Evolutionary conservation across 2,113 vertebrate genomes (phyloP).

Genomic region (Baryphthengus martii): DNA sequence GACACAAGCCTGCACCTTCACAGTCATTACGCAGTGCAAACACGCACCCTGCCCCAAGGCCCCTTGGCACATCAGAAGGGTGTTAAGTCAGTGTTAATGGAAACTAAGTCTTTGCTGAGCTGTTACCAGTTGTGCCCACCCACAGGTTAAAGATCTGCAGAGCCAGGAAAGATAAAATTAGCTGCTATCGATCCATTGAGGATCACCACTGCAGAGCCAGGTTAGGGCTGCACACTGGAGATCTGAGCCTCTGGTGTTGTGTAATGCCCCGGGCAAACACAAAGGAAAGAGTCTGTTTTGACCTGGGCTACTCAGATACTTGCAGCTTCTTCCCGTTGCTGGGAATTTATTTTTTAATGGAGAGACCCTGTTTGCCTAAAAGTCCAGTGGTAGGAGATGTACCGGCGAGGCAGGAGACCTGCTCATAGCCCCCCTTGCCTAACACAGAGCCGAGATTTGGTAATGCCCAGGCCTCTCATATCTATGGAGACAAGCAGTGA

Average conservation of each 20-base stretch:
- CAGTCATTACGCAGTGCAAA: background rate
- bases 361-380: background rate
- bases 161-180: conserved; percentile 6
- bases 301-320: background rate
- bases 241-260: background rate
- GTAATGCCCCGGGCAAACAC: background rate
- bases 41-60: background rate
- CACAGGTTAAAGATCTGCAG: background rate
- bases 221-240: background rate
- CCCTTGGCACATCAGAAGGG: background rate
- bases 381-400: background rate
- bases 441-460: background rate
- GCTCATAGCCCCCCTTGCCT: background rate
- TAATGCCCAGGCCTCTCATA: background rate
- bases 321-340: background rate
- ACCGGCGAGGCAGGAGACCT: background rate
- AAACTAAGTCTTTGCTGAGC: background rate
- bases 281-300: background rate
- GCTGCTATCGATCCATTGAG: background rate
- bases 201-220: background rate
- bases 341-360: background rate
- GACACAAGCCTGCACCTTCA: background rate
- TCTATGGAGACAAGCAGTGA: background rate
- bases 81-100: background rate
- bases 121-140: background rate